Conservation (phyloP, 92 coral and sea anemone genomes). For the Parazoanthus darwini region DNA sequence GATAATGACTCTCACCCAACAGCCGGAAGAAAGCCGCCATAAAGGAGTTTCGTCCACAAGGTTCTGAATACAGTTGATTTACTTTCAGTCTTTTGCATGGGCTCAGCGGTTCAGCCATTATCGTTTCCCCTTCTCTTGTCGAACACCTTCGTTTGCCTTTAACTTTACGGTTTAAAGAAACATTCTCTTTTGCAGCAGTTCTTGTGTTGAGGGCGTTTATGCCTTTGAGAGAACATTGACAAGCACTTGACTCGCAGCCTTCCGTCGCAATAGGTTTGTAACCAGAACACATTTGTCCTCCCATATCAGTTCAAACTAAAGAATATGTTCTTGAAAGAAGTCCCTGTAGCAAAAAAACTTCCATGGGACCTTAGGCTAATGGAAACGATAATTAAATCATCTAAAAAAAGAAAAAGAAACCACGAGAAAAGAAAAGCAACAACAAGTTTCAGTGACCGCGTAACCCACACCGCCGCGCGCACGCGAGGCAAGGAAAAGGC, state of each 20-base stretch:
- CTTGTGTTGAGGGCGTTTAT: neutral
- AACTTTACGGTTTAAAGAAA: slow-evolving; percentile 30
- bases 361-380: neutral
- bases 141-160: slow-evolving; percentile 28
- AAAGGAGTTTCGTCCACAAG: slow-evolving; percentile 78
- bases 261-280: slow-evolving; percentile 24
- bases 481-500: slow-evolving; percentile 4
- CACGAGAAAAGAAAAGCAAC: neutral
- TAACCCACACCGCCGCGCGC: neutral
- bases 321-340: neutral
- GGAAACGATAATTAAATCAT: neutral
- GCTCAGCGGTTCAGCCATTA: slow-evolving; percentile 39
- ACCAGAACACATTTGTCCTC: slow-evolving; percentile 41
- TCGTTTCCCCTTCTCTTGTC: slow-evolving; percentile 44
- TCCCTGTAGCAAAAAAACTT: neutral
- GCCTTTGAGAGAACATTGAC: neutral
- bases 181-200: slow-evolving; percentile 44
- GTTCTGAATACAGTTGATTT: slow-evolving; percentile 61
- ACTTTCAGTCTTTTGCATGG: slow-evolving; percentile 71
- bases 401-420: neutral
- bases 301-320: slow-evolving; percentile 20
- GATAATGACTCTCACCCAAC: slow-evolving; percentile 62
- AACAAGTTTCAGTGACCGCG: neutral
- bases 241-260: slow-evolving; percentile 14
- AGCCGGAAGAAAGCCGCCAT: slow-evolving; percentile 96